Evolutionary conservation across 1,140 invertebrate genomes (phyloP).

Genomic region (Drosophila lowei): DNA sequence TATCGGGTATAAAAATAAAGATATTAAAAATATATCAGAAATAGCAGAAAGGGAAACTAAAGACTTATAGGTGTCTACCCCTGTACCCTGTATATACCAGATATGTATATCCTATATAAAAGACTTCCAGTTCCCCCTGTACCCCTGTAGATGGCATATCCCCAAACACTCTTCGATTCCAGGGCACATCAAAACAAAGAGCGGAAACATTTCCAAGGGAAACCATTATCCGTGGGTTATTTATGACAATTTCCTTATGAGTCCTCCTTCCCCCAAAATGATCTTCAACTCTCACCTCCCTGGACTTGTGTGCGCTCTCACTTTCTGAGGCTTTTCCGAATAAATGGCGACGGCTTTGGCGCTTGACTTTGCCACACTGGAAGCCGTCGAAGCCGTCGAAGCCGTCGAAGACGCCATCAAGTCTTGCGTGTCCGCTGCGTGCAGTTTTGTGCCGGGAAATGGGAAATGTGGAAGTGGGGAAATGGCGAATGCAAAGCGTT

Average conservation of each 20-base stretch:
- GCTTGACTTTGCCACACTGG: conserved; percentile 55
- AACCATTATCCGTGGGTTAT: conserved; percentile 67
- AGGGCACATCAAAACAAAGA: conserved; percentile 21
- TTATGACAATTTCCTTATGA: conserved; percentile 75
- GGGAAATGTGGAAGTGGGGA: conserved; percentile 34
- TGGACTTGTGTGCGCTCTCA: conserved; percentile 29
- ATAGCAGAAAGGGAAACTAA: too few relatives aligned
- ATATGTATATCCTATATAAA: too few relatives aligned
- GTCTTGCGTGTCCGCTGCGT: conserved; percentile 55
- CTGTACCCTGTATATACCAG: too few relatives aligned
- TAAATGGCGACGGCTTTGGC: conserved; percentile 42
- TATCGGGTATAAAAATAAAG: too few relatives aligned
- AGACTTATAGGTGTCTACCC: too few relatives aligned
- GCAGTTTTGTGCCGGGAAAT: conserved; percentile 50
- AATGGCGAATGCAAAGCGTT: conserved; percentile 62
- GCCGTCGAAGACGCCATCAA: conserved; percentile 3
- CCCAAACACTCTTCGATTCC: not conserved
- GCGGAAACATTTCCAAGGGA: conserved; percentile 29
- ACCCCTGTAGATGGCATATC: too few relatives aligned
- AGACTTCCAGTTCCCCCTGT: too few relatives aligned
- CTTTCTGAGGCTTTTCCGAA: conserved; percentile 26
- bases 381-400: not conserved
- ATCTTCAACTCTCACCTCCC: conserved; percentile 24
- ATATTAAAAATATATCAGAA: too few relatives aligned
- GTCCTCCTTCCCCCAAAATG: conserved; percentile 31